Evolutionary conservation across 2,888 invertebrate species (phyloP), one percentile per base, ranked within the genome.

Genomic region (Ophion slaviceki): DNA sequence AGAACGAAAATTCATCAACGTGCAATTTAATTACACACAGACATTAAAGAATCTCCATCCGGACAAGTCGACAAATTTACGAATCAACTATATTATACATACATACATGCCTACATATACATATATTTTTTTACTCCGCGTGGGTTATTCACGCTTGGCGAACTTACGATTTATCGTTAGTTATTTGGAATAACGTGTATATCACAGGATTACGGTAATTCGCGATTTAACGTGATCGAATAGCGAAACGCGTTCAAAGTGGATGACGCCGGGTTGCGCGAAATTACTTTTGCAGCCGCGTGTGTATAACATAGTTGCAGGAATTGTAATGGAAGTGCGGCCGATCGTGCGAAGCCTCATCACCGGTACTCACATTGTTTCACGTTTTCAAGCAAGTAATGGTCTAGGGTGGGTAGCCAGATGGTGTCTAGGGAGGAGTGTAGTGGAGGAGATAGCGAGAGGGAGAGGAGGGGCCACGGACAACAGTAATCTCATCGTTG

Each of bases 321-420:
- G 47, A 47, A 47, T 47, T 75, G 14, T 75, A 62, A 53, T 62
- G 62, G 40, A 70, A 61, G 72, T 84, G 70, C 36, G 45, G 66
- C 40, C 77, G 80, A 61, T 77, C 77, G 77, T 77, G 84, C 80
- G 76, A 67, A 75, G 74, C 70, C 45, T 78, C 57, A 36, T 53
- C 70, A 53, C 28, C 70, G 78, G 68, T 83, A 74, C 77, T 76
- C 80, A 67, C 84, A 84, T 84, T 80, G 80, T 84, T 84, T 77
- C 84, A 80, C 84, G 80, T 80, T 84, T 77, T 72, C 68, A 53
- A 62, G 40, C 71, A 40, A 45, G 64, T 40, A 53, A 45, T 61
- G 20, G 61, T 14, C 47, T 47, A 47, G 45, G 24, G 40, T 32
- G 40, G 59, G 32, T 20, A 74, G n/a, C 36, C 8, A 62, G 36